Evolutionary conservation across 1,140 invertebrate genomes (phyloP), one percentile per base, ranked within the genome.

Genomic region (Drusus annulatus): DNA sequence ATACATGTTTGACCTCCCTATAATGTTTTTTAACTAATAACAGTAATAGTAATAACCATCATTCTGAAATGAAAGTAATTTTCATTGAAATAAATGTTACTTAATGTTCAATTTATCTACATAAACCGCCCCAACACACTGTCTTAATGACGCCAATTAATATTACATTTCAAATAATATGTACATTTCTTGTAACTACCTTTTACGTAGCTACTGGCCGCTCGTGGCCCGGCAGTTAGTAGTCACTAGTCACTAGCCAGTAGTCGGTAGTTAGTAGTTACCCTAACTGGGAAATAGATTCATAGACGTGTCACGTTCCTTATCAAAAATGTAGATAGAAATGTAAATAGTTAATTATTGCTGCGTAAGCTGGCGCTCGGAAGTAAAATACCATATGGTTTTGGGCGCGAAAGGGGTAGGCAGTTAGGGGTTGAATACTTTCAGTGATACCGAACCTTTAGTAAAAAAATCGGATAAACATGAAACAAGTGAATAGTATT

Each of bases 271-370:
- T 45, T 10, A 45, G 10, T 45, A 45, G 65, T 69, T 15, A 56
- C 54, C 16, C 28, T 36, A 17, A 69, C 31, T 69, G 16, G 23
- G 65, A 69, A 69, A 45, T 69, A 69, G 65, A 69, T 69, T 69
- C 65, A 69, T 69, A 45, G 28, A 69, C 51, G 54, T 25, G 71
- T 58, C 73, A 75, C 54, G 28, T 16, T 74, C 45, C 17, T 80
- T 74, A 80, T 80, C 78, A 73, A 80, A 79, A 80, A 60, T 75
- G 71, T 28, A 81, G 80, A 79, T 81, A 81, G 74, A 63, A 81
- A 81, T 79, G 60, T 78, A 76, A 81, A 81, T 79, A 74, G 73
- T 76, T 76, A 60, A 65, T 79, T 75, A 81, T 81, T 69, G 16
- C 31, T 69, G 17, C 65, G 65, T 69, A 45, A 45, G 36, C n/a